Evolutionary conservation across 2,888 invertebrate genomes (phyloP).

Genomic region (Leptarthrus brevirostris): DNA sequence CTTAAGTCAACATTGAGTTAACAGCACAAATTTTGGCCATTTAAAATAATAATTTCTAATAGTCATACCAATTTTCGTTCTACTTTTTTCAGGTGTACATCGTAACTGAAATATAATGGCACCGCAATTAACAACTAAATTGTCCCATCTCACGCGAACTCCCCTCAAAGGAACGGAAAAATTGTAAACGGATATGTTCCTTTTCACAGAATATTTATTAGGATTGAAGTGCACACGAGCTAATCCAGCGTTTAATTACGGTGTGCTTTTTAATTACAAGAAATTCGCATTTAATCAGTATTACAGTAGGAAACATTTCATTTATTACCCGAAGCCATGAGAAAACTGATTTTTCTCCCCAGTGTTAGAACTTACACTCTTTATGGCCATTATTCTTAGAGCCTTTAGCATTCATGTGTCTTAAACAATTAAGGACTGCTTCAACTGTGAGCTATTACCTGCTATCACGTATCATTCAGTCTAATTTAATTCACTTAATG

Average conservation of each 20-base stretch:
- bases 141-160: conserved; percentile 2
- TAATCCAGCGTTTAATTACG: conserved; percentile 19
- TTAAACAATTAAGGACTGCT: no score
- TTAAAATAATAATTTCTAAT: no score
- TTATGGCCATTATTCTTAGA: no score
- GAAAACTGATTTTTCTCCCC: no score
- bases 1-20: no score
- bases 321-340: conserved; percentile 16
- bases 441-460: no score
- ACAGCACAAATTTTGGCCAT: no score
- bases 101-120: neutral
- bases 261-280: conserved; percentile 43
- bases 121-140: neutral
- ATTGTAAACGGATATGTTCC: conserved; percentile 1
- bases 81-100: neutral
- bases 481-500: no score
- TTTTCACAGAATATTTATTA: neutral
- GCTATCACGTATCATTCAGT: no score
- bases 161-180: neutral
- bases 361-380: no score
- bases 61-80: neutral
- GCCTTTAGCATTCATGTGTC: no score
- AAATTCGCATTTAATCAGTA: conserved; percentile 40
- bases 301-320: neutral
- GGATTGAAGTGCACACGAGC: neutral